These are phyloP conservation scores for Pongo pygmaeus DNA, from an alignment of 2,113 vertebrate species.

Conservation along the genomic window DNA sequence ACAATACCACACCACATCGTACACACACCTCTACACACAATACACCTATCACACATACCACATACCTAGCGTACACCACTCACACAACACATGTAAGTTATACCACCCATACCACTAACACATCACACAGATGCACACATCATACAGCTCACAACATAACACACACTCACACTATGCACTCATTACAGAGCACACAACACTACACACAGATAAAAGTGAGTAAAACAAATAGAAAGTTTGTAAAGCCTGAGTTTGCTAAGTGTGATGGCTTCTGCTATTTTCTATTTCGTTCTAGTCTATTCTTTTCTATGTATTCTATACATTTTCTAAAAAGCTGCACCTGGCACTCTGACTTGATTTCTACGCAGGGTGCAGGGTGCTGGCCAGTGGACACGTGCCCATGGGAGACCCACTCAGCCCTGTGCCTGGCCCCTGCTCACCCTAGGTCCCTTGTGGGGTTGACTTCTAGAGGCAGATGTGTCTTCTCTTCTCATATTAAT, in stretches of 20 bases:
- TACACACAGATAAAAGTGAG: rapidly evolving
- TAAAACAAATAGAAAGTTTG: rapidly evolving
- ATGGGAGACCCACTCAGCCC: rapidly evolving
- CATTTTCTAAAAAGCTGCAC: too few species aligned
- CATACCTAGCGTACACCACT: not conserved
- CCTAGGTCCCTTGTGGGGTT: not conserved
- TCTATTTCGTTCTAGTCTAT: rapidly evolving
- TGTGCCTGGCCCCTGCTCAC: not conserved
- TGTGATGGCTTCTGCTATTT: not conserved
- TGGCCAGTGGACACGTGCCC: rapidly evolving
- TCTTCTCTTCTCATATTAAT: too few species aligned
- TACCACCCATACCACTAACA: not conserved
- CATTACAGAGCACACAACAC: not conserved
- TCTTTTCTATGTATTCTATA: not conserved
- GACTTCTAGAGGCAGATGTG: not conserved
- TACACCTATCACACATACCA: not conserved
- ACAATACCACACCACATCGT: rapidly evolving
- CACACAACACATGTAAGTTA: not conserved
- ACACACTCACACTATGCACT: not conserved
- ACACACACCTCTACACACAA: not conserved
- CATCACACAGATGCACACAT: too few species aligned
- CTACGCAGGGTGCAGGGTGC: too few species aligned
- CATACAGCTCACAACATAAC: rapidly evolving
- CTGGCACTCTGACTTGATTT: rapidly evolving
- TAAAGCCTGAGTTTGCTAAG: rapidly evolving